phyloP scores from a whole-genome alignment of 2,797 vertebrate genomes.

The Echeneis naucrates region DNA sequence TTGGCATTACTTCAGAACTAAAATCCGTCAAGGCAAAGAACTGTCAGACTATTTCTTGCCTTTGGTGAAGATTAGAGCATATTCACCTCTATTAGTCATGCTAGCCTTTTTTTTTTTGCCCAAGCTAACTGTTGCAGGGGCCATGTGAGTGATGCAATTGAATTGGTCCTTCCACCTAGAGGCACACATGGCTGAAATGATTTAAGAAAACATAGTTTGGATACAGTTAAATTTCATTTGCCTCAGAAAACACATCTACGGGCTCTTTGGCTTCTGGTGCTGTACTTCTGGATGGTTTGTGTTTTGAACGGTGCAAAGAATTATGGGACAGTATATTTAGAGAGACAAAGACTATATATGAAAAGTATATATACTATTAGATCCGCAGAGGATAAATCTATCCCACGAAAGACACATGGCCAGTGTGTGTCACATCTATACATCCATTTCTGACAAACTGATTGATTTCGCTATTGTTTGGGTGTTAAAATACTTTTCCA shows the following conservation, averaged over 20 bases:
- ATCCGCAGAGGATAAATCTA: conserved; percentile 4
- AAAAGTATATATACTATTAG: not conserved
- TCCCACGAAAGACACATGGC: not conserved
- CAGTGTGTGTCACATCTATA: not conserved
- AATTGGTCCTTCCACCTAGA: conserved; percentile 28
- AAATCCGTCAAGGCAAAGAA: conserved; percentile 8
- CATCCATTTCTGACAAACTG: not conserved
- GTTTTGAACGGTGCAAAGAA: conserved; percentile 13
- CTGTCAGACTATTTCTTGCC: conserved; percentile 20
- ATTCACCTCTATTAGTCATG: conserved; percentile 42
- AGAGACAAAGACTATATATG: not conserved
- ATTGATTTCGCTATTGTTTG: not conserved
- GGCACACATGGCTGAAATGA: conserved; percentile 23
- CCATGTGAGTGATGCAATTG: conserved; percentile 36
- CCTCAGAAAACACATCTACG: conserved; percentile 17
- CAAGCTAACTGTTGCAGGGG: conserved; percentile 23
- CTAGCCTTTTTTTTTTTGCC: conserved; percentile 20
- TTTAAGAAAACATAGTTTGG: conserved; percentile 46
- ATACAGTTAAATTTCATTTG: conserved; percentile 40
- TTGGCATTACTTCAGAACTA: not conserved
- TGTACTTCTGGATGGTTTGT: conserved; percentile 12
- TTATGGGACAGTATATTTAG: conserved; percentile 10
- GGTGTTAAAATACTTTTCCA: not conserved
- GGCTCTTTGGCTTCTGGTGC: conserved; percentile 22
- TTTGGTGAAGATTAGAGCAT: conserved; percentile 27